These are phyloP conservation scores for Drosophila pseudotalamancana DNA, from an alignment of 2,888 invertebrate genomes.

Conservation along the genomic window DNA sequence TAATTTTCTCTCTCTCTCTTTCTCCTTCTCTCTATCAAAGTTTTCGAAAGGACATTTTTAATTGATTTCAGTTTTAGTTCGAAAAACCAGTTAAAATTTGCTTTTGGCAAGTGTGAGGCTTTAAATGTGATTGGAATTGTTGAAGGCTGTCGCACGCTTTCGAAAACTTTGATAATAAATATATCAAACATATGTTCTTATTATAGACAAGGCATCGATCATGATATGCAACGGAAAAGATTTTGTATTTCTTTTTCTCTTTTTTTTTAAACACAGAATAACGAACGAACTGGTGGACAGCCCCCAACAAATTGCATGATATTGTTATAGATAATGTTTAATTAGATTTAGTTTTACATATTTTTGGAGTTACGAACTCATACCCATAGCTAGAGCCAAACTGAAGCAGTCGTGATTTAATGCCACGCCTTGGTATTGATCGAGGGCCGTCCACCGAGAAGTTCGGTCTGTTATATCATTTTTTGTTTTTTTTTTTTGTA, in stretches of 20 bases:
- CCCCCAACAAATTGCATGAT: slow-evolving; percentile 81
- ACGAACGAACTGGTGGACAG: slow-evolving; percentile 82
- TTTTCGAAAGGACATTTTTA: slow-evolving; percentile 80
- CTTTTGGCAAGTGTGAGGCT: slow-evolving; percentile 29
- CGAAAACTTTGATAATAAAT: slow-evolving; percentile 83
- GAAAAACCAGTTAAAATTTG: slow-evolving; percentile 17
- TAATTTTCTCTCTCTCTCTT: background rate
- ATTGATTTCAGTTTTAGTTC: slow-evolving; percentile 1
- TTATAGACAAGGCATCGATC: slow-evolving; percentile 29
- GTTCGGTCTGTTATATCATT: slow-evolving; percentile 82
- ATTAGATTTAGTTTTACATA: slow-evolving; percentile 9
- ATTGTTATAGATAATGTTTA: slow-evolving; percentile 51
- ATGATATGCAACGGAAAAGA: slow-evolving; percentile 27
- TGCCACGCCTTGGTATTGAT: slow-evolving; percentile 94
- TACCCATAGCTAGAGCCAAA: slow-evolving; percentile 96
- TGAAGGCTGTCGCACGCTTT: slow-evolving; percentile 84
- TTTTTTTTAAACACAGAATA: background rate
- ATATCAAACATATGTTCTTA: slow-evolving; percentile 1
- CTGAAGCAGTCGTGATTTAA: slow-evolving; percentile 95
- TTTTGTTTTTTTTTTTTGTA: background rate
- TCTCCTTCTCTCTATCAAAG: slow-evolving; percentile 72
- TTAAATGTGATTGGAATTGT: slow-evolving; percentile 79
- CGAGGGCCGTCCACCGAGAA: slow-evolving; percentile 91
- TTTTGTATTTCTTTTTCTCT: background rate
- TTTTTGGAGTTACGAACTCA: slow-evolving; percentile 84